phyloP scores from a whole-genome alignment of 2,797 vertebrate genomes.

The Tenualosa ilisha region DNA sequence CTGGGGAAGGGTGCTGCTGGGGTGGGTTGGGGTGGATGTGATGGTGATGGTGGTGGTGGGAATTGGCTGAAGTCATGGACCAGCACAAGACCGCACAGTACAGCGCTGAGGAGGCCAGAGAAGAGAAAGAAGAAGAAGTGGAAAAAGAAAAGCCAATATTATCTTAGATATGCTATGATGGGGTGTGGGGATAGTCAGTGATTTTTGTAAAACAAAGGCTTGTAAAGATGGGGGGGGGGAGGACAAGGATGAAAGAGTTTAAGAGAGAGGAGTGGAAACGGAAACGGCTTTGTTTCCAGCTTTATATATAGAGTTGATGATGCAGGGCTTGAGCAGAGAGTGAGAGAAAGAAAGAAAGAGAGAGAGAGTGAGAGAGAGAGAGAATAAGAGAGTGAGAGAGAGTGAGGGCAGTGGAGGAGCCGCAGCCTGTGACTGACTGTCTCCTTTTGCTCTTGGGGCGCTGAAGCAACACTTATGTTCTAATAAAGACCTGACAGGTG shows the following conservation, averaged over 20 bases:
- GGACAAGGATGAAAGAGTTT: not conserved
- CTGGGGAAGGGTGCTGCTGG: not conserved
- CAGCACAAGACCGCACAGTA: not conserved
- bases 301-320: not conserved
- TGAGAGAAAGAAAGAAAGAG: not conserved
- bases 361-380: not conserved
- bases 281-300: not conserved
- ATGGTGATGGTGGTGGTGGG: not conserved
- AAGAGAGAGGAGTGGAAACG: not conserved
- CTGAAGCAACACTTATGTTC: constrained; percentile 16
- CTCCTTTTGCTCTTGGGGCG: not conserved
- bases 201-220: not conserved
- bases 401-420: not conserved
- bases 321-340: not conserved
- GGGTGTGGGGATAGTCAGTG: not conserved
- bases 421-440: not conserved
- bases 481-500: constrained; percentile 19
- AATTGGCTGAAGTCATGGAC: not conserved
- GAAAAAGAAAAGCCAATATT: not conserved
- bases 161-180: too few relatives aligned
- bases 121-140: not conserved
- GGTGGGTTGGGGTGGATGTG: not conserved
- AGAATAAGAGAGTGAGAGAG: not conserved
- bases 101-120: not conserved
- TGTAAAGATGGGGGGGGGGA: not conserved